Evolutionary conservation across 2,797 vertebrate species (phyloP), one percentile per base, ranked within the genome.

Genomic region (Enteromius anoplus): DNA sequence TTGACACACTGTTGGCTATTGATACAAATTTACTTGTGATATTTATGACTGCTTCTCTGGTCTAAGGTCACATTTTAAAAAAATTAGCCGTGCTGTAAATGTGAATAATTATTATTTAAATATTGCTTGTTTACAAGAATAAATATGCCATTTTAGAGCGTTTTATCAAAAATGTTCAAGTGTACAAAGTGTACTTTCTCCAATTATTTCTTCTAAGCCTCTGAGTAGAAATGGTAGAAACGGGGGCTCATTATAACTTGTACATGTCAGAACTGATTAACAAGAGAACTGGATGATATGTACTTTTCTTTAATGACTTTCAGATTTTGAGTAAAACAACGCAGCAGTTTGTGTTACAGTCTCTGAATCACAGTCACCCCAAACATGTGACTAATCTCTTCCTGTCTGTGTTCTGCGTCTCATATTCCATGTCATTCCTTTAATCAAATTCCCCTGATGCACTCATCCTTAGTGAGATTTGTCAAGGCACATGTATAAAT

Each of bases 281-380:
- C 34, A 58, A 17, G 5, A 40, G 21, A 0, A 37, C 19, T 73
- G 2, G 26, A 10, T 71, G 34, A 60, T 34, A 14, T 5, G 42
- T 15, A 1, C 15, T 12, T 49, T 66, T 66, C 37, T 32, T 51
- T 21, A 51, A 14, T 40, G 32, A 8, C 10, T 68, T 49, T 37
- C 7, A 17, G 40, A 62, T 42, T n/a, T 45, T 49, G 7, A 17
- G 12, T 75, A 40, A 60, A 23, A n/a, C n/a, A 60, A 32, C 15
- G 26, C 19, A 62, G 19, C 12, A 60, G 34, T 40, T 40, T 68
- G 65, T 68, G 65, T 40, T 32, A 17, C 2, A 29, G 12, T 64
- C 40, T 71, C 19, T 72, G 79, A 81, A 23, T 81, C 53, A 81
- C 14, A 29, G 26, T 60, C 53, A 72, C 79, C 72, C 19, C 2